Base-by-base conservation (phyloP, 2,113 vertebrate genomes). In the Opisthocomus hoazin region DNA sequence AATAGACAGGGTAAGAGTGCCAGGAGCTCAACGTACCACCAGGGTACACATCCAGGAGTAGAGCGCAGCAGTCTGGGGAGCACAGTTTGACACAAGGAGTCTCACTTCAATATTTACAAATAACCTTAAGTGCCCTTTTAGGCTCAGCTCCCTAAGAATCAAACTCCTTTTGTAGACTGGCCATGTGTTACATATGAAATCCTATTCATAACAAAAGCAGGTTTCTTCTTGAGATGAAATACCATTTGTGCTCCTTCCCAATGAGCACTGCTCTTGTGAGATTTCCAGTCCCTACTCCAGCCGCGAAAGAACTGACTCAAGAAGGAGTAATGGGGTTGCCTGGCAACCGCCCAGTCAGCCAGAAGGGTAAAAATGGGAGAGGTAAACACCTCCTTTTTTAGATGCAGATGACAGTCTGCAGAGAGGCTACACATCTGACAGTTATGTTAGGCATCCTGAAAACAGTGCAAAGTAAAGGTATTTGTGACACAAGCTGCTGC, bases 321-420 rank as follows among this genome's bases (percentile, higher is more conserved):
- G 9, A 56, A 56, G 5, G 11, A 46, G 41, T 24, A 61, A 51
- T 18, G 29, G 11, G 7, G 3, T 64, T 48, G 15, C 8, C 27
- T 26, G 15, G 4, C n/a, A 50, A 80, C 21, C 3, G 3, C 10
- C 8, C 26, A 1, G 0, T 64, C 19, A 64, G 10, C 7, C 18
- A 61, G 15, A 12, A 41, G 17, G 7, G 16, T 13, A 30, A 63
- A 77, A 81, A 77, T 24, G 12, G n/a, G 12, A 37, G 9, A 71
- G 6, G 20, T 6, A 50, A 66, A 8, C 4, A 1, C 6, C 34
- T 51, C 8, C n/a, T 36, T 61, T 50, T 41, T 50, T 20, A 45
- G 23, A 21, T 15, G 7, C 21, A 68, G 53, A 45, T 11, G 5
- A 9, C 15, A 53, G 7, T 51, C 37, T 51, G 8, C 21, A 51